Base-by-base conservation (phyloP, 2,797 vertebrate species). In the Anisognathus igniventris region DNA sequence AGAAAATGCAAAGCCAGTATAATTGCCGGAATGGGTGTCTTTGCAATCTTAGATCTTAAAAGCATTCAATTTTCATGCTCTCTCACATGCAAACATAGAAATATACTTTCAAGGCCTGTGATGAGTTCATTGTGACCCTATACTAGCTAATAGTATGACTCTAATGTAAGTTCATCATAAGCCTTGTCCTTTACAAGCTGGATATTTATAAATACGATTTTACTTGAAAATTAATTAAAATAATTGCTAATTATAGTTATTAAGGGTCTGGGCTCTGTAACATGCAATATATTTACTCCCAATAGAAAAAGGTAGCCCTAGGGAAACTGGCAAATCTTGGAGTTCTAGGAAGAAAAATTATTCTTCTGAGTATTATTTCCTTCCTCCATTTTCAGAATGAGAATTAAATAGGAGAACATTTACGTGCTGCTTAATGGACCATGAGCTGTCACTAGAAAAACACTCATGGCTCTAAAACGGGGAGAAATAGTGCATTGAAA, bases 151-250 rank as follows among this genome's bases (percentile, higher is more conserved):
- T 23, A 30, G 9, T 27, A 37, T 33, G 48, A 67, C 45, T 90
- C 8, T 28, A 23, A 33, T 2, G 4, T 40, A 60, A 65, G 10
- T 56, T 88, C 48, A 75, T 21, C 62, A 72, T 89, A 61, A 88
- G 23, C 19, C 13, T 87, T 75, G 17, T 77, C n/a, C 17, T 92
- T 51, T 67, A 45, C 10, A 47, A 71, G 30, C 6, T 62, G 30
- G 31, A 48, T 89, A 64, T 61, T 90, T 83, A 72, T 68, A 80
- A 90, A 83, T 81, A 82, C 10, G 14, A 75, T 84, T 87, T 94
- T 81, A 86, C 9, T 94, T 92, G 60, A 81, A 78, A 65, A 94
- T 80, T 87, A 86, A 91, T 86, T 40, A 51, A 87, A 86, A 83
- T 0, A 85, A 42, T 72, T 72, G 33, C 4, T 89, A 86, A 70